phyloP scores from a whole-genome alignment of 2,888 invertebrate genomes.

The Nomada flava region DNA sequence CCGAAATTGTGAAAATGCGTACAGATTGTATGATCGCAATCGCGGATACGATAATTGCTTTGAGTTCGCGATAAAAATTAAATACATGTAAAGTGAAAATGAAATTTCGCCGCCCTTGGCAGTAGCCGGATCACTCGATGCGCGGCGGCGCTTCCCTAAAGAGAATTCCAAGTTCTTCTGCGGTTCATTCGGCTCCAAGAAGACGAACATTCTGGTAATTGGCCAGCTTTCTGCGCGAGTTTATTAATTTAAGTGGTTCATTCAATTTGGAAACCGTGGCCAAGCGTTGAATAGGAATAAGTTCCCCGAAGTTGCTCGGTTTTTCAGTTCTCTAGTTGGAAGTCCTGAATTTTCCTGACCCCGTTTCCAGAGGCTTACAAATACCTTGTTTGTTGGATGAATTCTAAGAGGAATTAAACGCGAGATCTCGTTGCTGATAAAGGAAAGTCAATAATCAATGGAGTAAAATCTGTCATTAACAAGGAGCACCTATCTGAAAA shows the following conservation, averaged over 20 bases:
- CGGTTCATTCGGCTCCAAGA: background rate
- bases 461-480: background rate
- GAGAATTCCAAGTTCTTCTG: conserved; percentile 16
- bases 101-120: conserved; percentile 26
- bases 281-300: conserved; percentile 12
- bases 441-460: background rate
- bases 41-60: conserved; percentile 38
- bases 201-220: conserved; percentile 40
- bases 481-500: background rate
- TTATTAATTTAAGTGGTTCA: conserved; percentile 38
- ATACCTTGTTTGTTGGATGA: background rate
- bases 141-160: background rate
- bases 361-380: background rate
- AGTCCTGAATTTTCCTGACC: background rate
- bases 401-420: background rate
- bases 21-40: conserved; percentile 35
- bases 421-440: background rate
- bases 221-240: conserved; percentile 14
- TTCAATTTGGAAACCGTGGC: conserved; percentile 25
- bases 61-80: background rate
- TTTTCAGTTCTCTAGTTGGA: background rate
- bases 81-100: conserved; percentile 34
- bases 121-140: background rate
- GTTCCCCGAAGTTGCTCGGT: background rate
- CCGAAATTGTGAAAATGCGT: conserved; percentile 25